Evolutionary conservation across 2,797 vertebrate species (phyloP).

Genomic region (Coilia nasus): DNA sequence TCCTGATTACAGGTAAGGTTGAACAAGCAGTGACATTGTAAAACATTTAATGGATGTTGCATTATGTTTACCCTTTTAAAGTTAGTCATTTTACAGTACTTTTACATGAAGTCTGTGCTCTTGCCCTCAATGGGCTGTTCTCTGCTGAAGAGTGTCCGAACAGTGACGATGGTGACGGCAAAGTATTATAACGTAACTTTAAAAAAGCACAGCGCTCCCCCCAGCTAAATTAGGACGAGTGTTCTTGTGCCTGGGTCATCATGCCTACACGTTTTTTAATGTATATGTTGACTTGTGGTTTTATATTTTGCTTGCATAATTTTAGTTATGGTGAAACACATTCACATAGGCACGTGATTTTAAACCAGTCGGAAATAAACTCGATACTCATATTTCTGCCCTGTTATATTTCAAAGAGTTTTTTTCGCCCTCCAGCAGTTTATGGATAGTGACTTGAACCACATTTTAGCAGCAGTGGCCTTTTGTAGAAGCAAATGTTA

Average conservation of each 20-base stretch:
- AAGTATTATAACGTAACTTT: background rate
- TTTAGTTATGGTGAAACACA: background rate
- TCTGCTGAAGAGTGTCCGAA: background rate
- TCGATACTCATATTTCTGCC: background rate
- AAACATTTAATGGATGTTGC: background rate
- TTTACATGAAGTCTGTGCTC: conserved; percentile 5
- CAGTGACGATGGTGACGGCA: background rate
- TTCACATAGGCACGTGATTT: background rate
- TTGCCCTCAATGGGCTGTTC: background rate
- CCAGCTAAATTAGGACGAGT: background rate
- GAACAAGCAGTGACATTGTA: conserved; percentile 29
- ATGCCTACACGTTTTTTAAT: background rate
- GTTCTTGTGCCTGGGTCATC: background rate
- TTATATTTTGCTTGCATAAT: background rate
- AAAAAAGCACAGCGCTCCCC: background rate
- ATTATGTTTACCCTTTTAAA: background rate
- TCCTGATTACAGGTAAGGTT: conserved; percentile 39
- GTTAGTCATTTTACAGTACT: background rate
- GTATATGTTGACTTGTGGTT: background rate
- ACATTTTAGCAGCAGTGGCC: background rate
- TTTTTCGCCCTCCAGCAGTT: background rate
- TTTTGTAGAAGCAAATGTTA: background rate
- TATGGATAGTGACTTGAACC: background rate
- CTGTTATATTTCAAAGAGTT: background rate
- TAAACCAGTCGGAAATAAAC: background rate